Base-by-base conservation (phyloP, 1,140 invertebrate species). In the Tetraneura akinire region DNA sequence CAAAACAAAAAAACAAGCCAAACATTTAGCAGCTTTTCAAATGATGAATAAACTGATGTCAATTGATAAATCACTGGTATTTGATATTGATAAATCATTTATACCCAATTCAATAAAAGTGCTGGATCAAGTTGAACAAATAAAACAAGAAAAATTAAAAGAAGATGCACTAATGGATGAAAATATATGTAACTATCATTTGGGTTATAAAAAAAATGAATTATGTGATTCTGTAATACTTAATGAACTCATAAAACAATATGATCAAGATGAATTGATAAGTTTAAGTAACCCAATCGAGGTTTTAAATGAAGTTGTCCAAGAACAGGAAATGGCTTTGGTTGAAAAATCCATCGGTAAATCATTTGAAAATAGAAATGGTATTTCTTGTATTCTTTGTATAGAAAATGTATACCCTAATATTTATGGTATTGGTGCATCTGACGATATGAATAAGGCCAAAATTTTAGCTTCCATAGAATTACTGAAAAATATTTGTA, bases 1-100 rank as follows among this genome's bases (percentile, higher is more conserved):
- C 6, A 87, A 84, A 70, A 90, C 88, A 0, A 90, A 90, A 73
- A 89, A 89, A 82, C 86, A 88, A 81, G 88, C 89, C 0, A 89
- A 89, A 82, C 88, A 90, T 47, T 83, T 87, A 16, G 86, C 88
- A 23, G 87, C 89, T 3, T 84, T 86, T 81, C 86, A 86, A 80
- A 89, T 90, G 88, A 68, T 88, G 9, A 84, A 87, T 13, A 60
- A n/a, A 32, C 32, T 62, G 45, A 83, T 71, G 10, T 13, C 74
- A 3, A 45, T 78, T 37, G 74, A 78, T 3, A 29, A 78, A 29
- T 60, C 74, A 29, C n/a, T 78, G 4, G 53, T 74, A 4, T 23
- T 62, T 2, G 55, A 55, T 42, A 18, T 0, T 37, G 9, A 13
- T 23, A 3, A 60, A 8, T 1, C 0, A 0, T 14, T 3, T 21